A percentile compares a stretch with the other conserved stretches of the same genome.
Conservation (phyloP, 2,888 invertebrate genomes). For the Apocheima hispidaria region DNA sequence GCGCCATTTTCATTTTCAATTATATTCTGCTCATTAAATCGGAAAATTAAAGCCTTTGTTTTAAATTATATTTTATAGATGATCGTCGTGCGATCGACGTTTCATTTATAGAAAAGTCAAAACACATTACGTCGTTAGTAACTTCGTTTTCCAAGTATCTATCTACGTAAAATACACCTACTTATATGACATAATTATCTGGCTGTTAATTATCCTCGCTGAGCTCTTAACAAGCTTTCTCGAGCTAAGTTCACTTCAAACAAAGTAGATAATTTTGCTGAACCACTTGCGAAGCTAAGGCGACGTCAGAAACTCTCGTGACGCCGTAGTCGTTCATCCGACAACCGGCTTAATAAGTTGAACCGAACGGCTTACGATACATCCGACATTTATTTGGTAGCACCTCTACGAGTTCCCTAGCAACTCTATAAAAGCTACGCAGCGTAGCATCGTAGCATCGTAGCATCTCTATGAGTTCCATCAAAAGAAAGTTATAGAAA, state of each 20-base stretch:
- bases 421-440: not conserved
- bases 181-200: not conserved
- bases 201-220: not conserved
- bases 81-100: not conserved
- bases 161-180: not conserved
- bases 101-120: not conserved
- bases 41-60: conserved; percentile 5
- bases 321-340: conserved; percentile 4
- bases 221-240: conserved; percentile 1
- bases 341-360: conserved; percentile 1
- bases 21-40: conserved; percentile 9
- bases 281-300: conserved; percentile 13
- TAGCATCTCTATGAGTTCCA: conserved; percentile 15
- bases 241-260: conserved; percentile 3
- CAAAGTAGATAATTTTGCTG: conserved; percentile 8
- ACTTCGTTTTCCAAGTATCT: too few species aligned
- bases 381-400: not conserved
- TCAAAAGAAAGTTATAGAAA: too few species aligned
- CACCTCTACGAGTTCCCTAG: not conserved
- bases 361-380: conserved; percentile 2
- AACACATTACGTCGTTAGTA: not conserved
- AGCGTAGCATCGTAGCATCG: conserved; percentile 4
- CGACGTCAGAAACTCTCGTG: conserved; percentile 7
- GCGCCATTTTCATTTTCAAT: conserved; percentile 8
- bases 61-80: not conserved